Conservation (phyloP, 53 echinoderm and acorn worm species). For the Paelopatides confundens region DNA sequence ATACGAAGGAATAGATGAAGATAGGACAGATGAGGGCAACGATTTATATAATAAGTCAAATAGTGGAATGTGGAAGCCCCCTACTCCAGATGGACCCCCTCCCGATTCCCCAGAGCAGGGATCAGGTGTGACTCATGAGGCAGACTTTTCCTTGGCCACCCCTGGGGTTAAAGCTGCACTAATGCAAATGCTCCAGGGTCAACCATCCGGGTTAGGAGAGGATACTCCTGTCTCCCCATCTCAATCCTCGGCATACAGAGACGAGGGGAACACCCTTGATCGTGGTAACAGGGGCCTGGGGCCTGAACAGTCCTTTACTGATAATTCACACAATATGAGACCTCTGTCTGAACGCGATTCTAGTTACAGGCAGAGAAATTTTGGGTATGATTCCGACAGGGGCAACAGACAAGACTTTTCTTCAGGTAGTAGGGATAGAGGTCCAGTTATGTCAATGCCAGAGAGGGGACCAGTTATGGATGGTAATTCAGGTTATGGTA, state of each 20-base stretch:
- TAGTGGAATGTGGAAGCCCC: constrained; percentile 79
- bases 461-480: neutral
- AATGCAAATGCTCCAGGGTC: constrained; percentile 91
- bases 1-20: neutral
- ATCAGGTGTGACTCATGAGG: constrained; percentile 38
- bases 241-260: constrained; percentile 18
- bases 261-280: constrained; percentile 29
- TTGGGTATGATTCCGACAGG: neutral
- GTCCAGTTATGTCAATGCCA: constrained; percentile 33
- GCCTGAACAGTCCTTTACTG: neutral
- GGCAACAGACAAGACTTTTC: neutral
- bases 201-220: constrained; percentile 66
- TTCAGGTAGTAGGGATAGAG: neutral
- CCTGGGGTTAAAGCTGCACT: constrained; percentile 96
- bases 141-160: constrained; percentile 73
- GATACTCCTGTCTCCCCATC: constrained; percentile 20
- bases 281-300: neutral
- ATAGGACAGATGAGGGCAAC: neutral
- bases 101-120: constrained; percentile 80
- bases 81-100: constrained; percentile 89
- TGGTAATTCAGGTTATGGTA: constrained; percentile 26
- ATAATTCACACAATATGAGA: neutral
- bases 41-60: neutral
- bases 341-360: neutral
- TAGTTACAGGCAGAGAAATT: neutral